Percentiles rank a stretch among this genome's conserved stretches.
phyloP scores from a whole-genome alignment of 1,140 invertebrate genomes.

The Danaus melanippus region DNA sequence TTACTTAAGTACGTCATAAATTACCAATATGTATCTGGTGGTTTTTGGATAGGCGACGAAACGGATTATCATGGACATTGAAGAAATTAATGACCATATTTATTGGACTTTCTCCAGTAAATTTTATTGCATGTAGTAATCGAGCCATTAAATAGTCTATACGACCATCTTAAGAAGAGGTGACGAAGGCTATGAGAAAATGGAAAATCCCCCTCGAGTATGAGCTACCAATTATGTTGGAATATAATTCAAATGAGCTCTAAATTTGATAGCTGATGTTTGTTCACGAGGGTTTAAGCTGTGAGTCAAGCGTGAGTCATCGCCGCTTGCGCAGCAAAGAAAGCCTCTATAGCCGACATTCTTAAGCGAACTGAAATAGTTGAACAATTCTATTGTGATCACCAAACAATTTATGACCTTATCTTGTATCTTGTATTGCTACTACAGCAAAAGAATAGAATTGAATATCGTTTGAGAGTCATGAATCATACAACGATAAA shows the following conservation, averaged over 20 bases:
- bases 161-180: too few species aligned
- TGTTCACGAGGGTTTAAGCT: constrained; percentile 10
- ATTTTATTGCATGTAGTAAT: too few species aligned
- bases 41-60: neutral
- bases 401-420: constrained; percentile 53
- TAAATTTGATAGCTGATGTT: constrained; percentile 4
- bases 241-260: constrained; percentile 7
- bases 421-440: constrained; percentile 33
- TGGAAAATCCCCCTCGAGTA: too few species aligned
- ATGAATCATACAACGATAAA: constrained; percentile 22
- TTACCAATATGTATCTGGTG: constrained; percentile 2
- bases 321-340: constrained; percentile 28
- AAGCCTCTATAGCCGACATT: constrained; percentile 34
- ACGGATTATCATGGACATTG: neutral
- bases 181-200: too few species aligned
- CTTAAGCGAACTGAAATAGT: constrained; percentile 36
- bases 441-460: constrained; percentile 29
- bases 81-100: constrained; percentile 1
- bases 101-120: too few species aligned
- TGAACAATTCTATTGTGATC: constrained; percentile 58
- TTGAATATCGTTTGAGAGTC: constrained; percentile 18
- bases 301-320: constrained; percentile 41
- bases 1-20: constrained; percentile 6
- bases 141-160: too few species aligned
- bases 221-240: too few species aligned